phyloP scores from a whole-genome alignment of 2,797 vertebrate species.

The Pipistrellus pipistrellus region DNA sequence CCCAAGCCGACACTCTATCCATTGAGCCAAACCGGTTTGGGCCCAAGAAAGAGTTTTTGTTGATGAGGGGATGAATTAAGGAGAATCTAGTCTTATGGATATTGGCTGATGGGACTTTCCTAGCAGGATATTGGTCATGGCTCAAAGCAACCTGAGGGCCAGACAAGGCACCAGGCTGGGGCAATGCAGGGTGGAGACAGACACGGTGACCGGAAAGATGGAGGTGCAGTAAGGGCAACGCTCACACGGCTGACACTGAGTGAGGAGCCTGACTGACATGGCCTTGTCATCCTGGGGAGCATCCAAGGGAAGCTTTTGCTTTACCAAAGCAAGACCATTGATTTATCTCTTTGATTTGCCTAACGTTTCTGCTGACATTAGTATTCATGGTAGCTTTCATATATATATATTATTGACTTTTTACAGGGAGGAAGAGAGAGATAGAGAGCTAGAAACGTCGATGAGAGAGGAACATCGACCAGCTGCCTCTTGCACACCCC shows the following conservation, averaged over 20 bases:
- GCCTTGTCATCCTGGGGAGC: not conserved
- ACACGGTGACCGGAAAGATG: not conserved
- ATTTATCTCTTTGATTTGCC: slow-evolving; percentile 49
- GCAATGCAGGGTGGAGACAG: not conserved
- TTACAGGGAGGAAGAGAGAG: too few species aligned
- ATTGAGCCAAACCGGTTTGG: too few species aligned
- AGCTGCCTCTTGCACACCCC: too few species aligned
- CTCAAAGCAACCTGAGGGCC: not conserved
- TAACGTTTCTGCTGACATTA: slow-evolving; percentile 18
- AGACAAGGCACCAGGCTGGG: not conserved
- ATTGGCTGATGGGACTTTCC: not conserved
- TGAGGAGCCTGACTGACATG: not conserved
- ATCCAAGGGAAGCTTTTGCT: not conserved
- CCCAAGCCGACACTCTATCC: too few species aligned
- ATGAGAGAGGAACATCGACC: too few species aligned
- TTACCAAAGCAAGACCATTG: not conserved
- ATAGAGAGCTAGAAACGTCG: too few species aligned
- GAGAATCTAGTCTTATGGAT: not conserved
- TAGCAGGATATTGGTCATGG: not conserved
- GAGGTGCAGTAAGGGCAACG: not conserved
- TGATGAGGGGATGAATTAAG: not conserved
- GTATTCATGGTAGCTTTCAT: not conserved
- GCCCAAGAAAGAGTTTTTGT: not conserved
- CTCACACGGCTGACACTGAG: not conserved
- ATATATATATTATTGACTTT: too few species aligned